phyloP scores from a whole-genome alignment of 2,888 invertebrate species.

The Ennomos erosarius region DNA sequence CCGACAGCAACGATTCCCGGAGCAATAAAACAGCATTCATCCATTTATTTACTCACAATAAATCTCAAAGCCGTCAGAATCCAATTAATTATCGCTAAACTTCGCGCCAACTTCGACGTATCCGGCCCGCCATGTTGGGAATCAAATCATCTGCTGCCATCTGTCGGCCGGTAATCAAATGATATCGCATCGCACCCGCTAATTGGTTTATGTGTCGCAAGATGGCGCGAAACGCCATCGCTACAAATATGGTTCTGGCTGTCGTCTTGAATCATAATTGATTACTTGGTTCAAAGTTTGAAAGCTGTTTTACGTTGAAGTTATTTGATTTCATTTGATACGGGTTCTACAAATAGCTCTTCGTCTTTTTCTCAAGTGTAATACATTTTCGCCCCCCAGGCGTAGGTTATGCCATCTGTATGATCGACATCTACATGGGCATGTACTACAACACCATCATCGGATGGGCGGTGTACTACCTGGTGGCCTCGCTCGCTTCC shows the following conservation, averaged over 20 bases:
- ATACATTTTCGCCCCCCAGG: slow-evolving; percentile 83
- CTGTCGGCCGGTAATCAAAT: slow-evolving; percentile 77
- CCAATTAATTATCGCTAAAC: slow-evolving; percentile 73
- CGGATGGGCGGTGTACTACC: slow-evolving; percentile 97
- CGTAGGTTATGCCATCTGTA: slow-evolving; percentile 97
- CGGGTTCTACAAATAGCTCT: not conserved
- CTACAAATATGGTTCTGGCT: slow-evolving; percentile 12
- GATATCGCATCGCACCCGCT: slow-evolving; percentile 68
- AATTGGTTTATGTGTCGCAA: slow-evolving; percentile 73
- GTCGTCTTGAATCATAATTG: slow-evolving; percentile 21
- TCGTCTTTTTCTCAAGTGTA: too few species aligned
- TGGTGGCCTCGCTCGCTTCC: slow-evolving; percentile 93
- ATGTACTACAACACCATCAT: slow-evolving; percentile 99
- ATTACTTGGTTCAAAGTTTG: slow-evolving; percentile 12
- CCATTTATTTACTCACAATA: slow-evolving; percentile 67
- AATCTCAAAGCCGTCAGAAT: slow-evolving; percentile 72
- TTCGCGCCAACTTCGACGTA: slow-evolving; percentile 55
- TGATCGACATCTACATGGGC: slow-evolving; percentile 97
- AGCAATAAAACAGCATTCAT: slow-evolving; percentile 58
- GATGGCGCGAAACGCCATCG: slow-evolving; percentile 54
- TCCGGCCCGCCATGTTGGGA: slow-evolving; percentile 54
- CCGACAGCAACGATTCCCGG: slow-evolving; percentile 38
- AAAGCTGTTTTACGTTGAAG: not conserved
- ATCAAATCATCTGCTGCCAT: slow-evolving; percentile 72
- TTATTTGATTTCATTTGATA: slow-evolving; percentile 3